Conservation (phyloP, 92 coral and sea anemone genomes). For the Umimayanthus kanabou region DNA sequence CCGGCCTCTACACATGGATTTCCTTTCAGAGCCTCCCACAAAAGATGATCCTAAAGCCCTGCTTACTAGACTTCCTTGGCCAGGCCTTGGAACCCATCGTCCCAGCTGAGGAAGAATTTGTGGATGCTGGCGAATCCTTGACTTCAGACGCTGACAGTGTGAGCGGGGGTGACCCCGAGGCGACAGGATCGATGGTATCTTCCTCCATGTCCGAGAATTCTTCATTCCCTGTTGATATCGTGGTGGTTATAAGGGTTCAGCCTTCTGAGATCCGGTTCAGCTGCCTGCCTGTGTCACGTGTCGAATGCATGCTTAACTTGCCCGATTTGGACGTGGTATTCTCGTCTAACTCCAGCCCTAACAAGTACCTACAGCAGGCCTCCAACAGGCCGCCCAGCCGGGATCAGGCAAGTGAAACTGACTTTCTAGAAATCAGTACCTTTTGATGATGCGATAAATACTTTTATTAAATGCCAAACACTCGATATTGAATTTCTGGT, state of each 20-base stretch:
- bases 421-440: no score
- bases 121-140: slow-evolving; percentile 62
- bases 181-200: slow-evolving; percentile 87
- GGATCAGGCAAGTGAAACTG: slow-evolving; percentile 37
- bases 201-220: slow-evolving; percentile 95
- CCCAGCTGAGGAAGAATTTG: slow-evolving; percentile 63
- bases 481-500: no score
- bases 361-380: slow-evolving; percentile 60
- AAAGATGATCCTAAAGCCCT: slow-evolving; percentile 94
- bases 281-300: slow-evolving; percentile 95
- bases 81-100: slow-evolving; percentile 93
- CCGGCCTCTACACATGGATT: slow-evolving; percentile 88
- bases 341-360: slow-evolving; percentile 96
- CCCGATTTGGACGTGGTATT: slow-evolving; percentile 95
- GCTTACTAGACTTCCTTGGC: slow-evolving; percentile 89
- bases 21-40: slow-evolving; percentile 92
- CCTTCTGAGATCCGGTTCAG: slow-evolving; percentile 96
- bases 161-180: slow-evolving; percentile 58
- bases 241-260: slow-evolving; percentile 90
- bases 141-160: slow-evolving; percentile 82
- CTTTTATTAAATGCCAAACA: no score
- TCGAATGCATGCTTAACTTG: slow-evolving; percentile 93
- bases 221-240: slow-evolving; percentile 96
- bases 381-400: slow-evolving; percentile 36
- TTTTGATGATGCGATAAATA: no score